Conservation (phyloP, 2,113 vertebrate species). For the Trematocara unimaculatum region DNA sequence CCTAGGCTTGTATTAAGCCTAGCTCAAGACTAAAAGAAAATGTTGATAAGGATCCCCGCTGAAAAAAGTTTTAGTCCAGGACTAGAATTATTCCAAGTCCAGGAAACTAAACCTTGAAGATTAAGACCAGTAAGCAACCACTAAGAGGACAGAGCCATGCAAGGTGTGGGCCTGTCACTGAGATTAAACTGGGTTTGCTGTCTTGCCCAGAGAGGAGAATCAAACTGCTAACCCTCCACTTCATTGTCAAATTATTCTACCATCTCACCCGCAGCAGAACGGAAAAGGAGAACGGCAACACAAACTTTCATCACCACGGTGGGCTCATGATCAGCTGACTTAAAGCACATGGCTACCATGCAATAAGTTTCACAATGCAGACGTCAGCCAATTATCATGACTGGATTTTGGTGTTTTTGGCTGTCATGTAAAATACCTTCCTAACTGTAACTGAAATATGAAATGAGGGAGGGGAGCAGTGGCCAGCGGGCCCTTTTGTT, state of each 20-base stretch:
- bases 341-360: not conserved
- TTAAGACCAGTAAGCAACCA: not conserved
- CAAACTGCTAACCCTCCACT: not conserved
- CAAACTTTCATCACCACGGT: not conserved
- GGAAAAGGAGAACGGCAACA: not conserved
- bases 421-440: not conserved
- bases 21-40: not conserved
- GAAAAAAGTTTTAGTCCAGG: not conserved
- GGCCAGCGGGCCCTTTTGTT: not conserved
- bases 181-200: not conserved
- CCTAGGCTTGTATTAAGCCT: not conserved
- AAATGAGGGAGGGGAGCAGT: not conserved
- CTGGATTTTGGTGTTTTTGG: not conserved
- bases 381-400: not conserved
- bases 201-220: not conserved
- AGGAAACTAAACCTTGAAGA: not conserved
- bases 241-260: not conserved
- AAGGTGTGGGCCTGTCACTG: not conserved
- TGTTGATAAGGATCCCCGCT: not conserved
- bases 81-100: not conserved
- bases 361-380: not conserved
- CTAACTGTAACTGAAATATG: not conserved
- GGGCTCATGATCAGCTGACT: not conserved
- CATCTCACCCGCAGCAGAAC: not conserved
- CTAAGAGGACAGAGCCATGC: not conserved